Base-by-base conservation (phyloP, 2,797 vertebrate genomes). In the Chrysocyon brachyurus region DNA sequence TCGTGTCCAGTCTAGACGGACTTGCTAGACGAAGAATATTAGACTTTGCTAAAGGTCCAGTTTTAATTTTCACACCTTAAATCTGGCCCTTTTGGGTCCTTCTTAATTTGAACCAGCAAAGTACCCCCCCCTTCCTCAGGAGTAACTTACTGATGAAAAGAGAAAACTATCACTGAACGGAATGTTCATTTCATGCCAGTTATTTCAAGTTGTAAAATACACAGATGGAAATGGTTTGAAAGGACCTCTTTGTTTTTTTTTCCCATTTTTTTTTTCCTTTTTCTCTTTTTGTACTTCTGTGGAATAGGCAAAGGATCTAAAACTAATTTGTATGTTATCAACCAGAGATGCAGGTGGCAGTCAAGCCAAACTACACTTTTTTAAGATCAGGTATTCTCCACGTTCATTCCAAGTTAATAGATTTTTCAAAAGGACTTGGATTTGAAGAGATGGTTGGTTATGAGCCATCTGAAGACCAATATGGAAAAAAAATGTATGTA, bases 191-290 rank as follows among this genome's bases (percentile, higher is more conserved):
- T 84, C 90, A 84, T 92, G 92, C 61, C 59, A 49, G 75, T 96
- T 96, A 92, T 46, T 97, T 98, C 87, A 97, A 98, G 92, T 78
- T 97, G 92, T 97, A 97, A 97, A 95, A 82, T 94, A 81, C 83
- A 75, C 52, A 12, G 7, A 95, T 63, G 61, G 92, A 97, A 94
- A 79, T 28, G 19, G 2, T 63, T 95, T 66, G 63, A 57, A 96
- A 72, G 28, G 16, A 88, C 57, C 5, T 90, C 28, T 28, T 95
- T 68, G 17, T 46, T 40, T 22, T 94, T 21, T 21, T 91, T 64
- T 95, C 49, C 31, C 64, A 87, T 54, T 46, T 61, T 56, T 40
- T 46, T 46, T 46, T 46, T 46, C 40, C 66, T 81, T 19, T n/a
- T 33, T 52, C 7, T 19, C n/a, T 78, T 90, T 84, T 93, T 49